Conservation (phyloP, 2,113 vertebrate species). For the Podarcis muralis region DNA sequence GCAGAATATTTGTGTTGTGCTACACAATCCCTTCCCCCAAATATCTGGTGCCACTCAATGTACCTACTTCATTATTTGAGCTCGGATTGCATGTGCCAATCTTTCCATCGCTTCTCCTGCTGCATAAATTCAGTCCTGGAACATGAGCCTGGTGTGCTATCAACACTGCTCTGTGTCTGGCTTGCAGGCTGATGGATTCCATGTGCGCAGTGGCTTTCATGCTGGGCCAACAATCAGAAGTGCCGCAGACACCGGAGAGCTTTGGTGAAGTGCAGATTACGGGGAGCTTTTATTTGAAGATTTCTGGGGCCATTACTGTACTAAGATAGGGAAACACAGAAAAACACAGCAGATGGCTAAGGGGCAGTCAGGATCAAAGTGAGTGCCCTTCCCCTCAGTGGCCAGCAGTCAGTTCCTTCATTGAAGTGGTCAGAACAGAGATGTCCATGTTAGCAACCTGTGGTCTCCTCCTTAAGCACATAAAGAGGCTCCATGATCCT, state of each 20-base stretch:
- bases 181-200: constrained; percentile 16
- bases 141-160: constrained; percentile 7
- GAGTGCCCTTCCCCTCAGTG: background rate
- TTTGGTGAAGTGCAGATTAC: constrained; percentile 24
- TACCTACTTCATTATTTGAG: background rate
- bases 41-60: background rate
- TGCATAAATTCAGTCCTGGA: background rate
- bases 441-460: background rate
- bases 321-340: constrained; percentile 8
- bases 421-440: background rate
- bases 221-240: constrained; percentile 29
- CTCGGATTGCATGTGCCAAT: background rate
- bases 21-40: background rate
- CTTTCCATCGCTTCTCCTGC: background rate
- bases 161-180: constrained; percentile 5
- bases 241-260: background rate
- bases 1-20: background rate
- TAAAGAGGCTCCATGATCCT: background rate
- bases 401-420: background rate
- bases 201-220: constrained; percentile 12
- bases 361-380: background rate
- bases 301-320: constrained; percentile 1
- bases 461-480: background rate
- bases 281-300: constrained; percentile 20
- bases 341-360: background rate